phyloP scores from a whole-genome alignment of 2,888 invertebrate genomes.

The Dorcus parallelipipedus region DNA sequence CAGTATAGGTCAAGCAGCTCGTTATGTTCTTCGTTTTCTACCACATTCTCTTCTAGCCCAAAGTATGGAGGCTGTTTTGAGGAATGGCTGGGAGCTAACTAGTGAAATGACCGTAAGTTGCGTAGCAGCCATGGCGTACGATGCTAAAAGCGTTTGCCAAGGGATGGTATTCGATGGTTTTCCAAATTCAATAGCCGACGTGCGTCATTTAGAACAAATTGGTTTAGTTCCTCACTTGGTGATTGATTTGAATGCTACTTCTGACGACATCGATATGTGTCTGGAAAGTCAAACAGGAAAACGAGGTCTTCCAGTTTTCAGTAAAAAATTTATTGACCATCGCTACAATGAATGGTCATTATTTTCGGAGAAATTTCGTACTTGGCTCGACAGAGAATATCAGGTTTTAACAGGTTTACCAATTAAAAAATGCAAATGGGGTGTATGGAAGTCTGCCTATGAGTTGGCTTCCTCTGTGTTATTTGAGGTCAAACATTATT shows the following conservation, averaged over 20 bases:
- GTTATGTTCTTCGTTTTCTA: conserved; percentile 52
- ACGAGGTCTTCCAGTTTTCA: conserved; percentile 32
- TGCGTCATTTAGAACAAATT: conserved; percentile 49
- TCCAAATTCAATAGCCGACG: conserved; percentile 54
- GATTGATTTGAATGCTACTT: conserved; percentile 51
- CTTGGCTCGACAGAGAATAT: conserved; percentile 54
- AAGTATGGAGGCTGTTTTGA: conserved; percentile 46
- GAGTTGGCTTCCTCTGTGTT: conserved; percentile 44
- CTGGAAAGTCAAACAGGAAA: conserved; percentile 44
- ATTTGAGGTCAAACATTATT: conserved; percentile 53
- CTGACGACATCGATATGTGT: conserved; percentile 46
- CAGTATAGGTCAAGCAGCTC: conserved; percentile 54
- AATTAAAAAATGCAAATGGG: conserved; percentile 56
- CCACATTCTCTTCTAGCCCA: conserved; percentile 53
- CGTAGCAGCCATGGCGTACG: conserved; percentile 53
- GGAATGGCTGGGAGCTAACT: conserved; percentile 49
- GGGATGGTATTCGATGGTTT: conserved; percentile 65
- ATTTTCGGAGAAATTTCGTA: conserved; percentile 42
- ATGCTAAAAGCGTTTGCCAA: conserved; percentile 51
- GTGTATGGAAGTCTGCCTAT: conserved; percentile 51
- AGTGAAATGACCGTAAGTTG: conserved; percentile 52
- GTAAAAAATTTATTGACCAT: conserved; percentile 44
- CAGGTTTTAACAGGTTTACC: conserved; percentile 55
- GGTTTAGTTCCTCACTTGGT: conserved; percentile 59
- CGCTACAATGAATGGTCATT: conserved; percentile 50